A percentile compares a stretch with the other conserved stretches of the same genome.
phyloP scores from a whole-genome alignment of 2,113 vertebrate genomes.

The Hemicordylus capensis region DNA sequence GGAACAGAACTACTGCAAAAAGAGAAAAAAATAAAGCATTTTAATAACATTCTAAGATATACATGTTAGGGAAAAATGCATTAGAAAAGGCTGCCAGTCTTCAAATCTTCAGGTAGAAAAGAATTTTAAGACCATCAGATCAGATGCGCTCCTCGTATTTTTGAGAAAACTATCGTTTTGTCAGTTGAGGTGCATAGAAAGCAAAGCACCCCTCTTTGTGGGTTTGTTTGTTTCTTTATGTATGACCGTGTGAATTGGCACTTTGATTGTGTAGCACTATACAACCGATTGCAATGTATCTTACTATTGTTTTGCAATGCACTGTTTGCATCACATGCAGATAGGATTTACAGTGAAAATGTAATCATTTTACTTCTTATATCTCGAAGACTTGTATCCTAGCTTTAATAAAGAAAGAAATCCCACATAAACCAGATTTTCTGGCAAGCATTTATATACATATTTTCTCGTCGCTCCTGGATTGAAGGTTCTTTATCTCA shows the following conservation, averaged over 20 bases:
- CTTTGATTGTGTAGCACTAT: neutral
- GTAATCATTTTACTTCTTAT: neutral
- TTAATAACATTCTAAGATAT: neutral
- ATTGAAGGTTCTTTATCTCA: neutral
- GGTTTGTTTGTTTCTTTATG: neutral
- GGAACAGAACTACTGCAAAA: neutral
- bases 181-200: slow-evolving; percentile 56
- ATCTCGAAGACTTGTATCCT: neutral
- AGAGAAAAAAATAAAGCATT: too few relatives aligned
- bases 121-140: neutral
- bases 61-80: fast-evolving
- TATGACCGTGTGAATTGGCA: neutral
- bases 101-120: slow-evolving; percentile 23
- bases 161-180: slow-evolving; percentile 33
- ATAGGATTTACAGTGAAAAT: neutral
- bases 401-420: neutral
- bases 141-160: neutral
- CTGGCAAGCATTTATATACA: neutral
- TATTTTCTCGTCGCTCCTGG: neutral
- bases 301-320: neutral
- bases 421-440: neutral
- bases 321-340: too few relatives aligned
- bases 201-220: slow-evolving; percentile 59
- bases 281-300: neutral
- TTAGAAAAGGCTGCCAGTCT: slow-evolving; percentile 42